Evolutionary conservation across 2,797 vertebrate genomes (phyloP).

Genomic region (Peromyscus nudipes): DNA sequence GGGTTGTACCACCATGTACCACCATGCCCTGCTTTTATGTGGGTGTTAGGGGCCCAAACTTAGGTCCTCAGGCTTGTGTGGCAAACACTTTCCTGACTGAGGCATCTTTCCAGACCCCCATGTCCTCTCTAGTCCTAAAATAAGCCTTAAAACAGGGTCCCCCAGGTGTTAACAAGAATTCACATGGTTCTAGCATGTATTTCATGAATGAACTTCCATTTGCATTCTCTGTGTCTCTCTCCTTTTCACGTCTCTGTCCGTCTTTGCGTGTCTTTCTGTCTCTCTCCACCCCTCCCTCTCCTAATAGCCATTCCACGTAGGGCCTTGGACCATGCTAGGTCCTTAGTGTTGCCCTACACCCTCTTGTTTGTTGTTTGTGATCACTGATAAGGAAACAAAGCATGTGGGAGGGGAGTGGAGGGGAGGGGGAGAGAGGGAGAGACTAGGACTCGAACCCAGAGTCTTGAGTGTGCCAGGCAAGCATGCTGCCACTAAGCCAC

Average conservation of each 20-base stretch:
- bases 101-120: neutral
- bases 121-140: neutral
- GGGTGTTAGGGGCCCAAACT: neutral
- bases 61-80: neutral
- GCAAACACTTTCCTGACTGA: neutral
- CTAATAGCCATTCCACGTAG: neutral
- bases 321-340: neutral
- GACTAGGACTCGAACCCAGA: neutral
- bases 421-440: neutral
- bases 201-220: neutral
- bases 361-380: neutral
- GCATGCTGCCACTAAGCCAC: neutral
- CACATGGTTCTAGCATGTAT: neutral
- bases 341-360: neutral
- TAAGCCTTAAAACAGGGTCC: neutral
- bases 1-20: neutral
- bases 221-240: neutral
- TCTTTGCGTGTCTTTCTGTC: neutral
- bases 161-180: neutral
- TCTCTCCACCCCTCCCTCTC: neutral
- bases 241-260: no score
- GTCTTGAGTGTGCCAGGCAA: neutral
- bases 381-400: neutral
- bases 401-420: fast-evolving
- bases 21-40: neutral